A percentile compares a stretch with the other conserved stretches of the same genome.
These are phyloP conservation scores for Sinocyclocheilus maitianheensis DNA, from an alignment of 2,113 vertebrate genomes.

Conservation along the genomic window DNA sequence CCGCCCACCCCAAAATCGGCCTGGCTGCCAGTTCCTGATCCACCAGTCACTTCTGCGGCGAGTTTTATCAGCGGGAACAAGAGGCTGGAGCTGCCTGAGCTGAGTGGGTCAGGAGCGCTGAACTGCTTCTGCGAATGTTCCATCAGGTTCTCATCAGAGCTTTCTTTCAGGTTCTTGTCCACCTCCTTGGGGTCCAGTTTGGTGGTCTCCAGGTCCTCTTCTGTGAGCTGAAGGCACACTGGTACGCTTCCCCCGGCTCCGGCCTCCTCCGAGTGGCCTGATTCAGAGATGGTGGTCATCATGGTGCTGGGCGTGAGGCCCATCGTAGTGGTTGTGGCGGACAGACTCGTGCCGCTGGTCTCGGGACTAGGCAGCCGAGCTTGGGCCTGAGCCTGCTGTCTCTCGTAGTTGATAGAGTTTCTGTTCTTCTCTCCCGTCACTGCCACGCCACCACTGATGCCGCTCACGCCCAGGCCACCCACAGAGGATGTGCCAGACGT, in stretches of 20 bases:
- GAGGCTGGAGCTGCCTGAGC: conserved; percentile 91
- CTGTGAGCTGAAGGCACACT: conserved; percentile 95
- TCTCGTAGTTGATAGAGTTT: conserved; percentile 98
- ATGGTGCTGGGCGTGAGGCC: conserved; percentile 90
- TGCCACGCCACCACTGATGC: conserved; percentile 42
- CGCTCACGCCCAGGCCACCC: conserved; percentile 69
- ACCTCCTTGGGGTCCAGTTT: conserved; percentile 98
- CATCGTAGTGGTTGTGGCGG: conserved; percentile 85
- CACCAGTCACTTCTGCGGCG: conserved; percentile 87
- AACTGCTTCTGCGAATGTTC: conserved; percentile 99
- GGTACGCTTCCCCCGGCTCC: conserved; percentile 78
- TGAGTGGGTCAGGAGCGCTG: conserved; percentile 92
- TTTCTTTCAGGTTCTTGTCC: conserved; percentile 98
- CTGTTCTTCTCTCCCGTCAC: conserved; percentile 87
- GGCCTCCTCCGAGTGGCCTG: conserved; percentile 82
- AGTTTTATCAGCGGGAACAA: conserved; percentile 97
- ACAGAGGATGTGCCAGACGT: conserved; percentile 76
- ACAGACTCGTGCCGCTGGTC: conserved; percentile 89
- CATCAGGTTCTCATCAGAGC: conserved; percentile 98
- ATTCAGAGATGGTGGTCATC: conserved; percentile 92
- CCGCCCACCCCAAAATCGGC: conserved; percentile 77
- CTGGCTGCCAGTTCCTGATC: conserved; percentile 71
- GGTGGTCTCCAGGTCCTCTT: conserved; percentile 97
- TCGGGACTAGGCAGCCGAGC: conserved; percentile 93
- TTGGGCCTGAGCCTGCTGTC: conserved; percentile 91